A percentile compares a stretch with the other conserved stretches of the same genome.
Evolutionary conservation across 2,888 invertebrate species (phyloP).

Genomic region (Caenorhabditis parvicauda): DNA sequence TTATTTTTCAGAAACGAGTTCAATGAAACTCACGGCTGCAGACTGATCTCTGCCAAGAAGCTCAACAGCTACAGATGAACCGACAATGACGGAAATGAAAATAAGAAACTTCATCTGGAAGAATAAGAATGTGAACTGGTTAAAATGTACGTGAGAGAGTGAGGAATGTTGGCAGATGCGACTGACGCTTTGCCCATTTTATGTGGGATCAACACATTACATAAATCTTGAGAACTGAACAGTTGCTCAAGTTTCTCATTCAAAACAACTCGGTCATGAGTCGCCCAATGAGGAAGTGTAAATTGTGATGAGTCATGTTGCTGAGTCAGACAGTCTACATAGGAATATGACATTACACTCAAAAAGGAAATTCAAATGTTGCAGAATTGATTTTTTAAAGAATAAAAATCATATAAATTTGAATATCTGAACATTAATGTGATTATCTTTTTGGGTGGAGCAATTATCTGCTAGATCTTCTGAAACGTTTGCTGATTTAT

Average conservation of each 20-base stretch:
- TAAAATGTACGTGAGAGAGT: not conserved
- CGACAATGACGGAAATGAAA: conserved; percentile 12
- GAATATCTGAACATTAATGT: too few relatives aligned
- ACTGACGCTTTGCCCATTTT: not conserved
- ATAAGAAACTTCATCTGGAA: conserved; percentile 25
- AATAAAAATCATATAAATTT: too few relatives aligned
- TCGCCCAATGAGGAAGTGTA: too few relatives aligned
- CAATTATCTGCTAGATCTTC: too few relatives aligned
- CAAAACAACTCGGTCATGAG: too few relatives aligned
- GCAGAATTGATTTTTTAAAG: too few relatives aligned
- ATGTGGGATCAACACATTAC: not conserved
- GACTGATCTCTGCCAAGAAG: conserved; percentile 39
- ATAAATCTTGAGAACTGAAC: too few relatives aligned
- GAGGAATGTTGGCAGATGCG: not conserved
- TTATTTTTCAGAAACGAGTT: not conserved
- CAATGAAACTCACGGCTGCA: conserved; percentile 18
- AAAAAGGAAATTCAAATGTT: too few relatives aligned
- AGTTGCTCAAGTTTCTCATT: too few relatives aligned
- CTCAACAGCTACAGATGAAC: conserved; percentile 20
- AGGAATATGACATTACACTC: not conserved
- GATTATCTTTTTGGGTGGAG: too few relatives aligned
- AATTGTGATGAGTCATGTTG: not conserved
- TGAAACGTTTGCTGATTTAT: too few relatives aligned
- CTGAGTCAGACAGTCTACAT: too few relatives aligned
- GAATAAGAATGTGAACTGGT: not conserved